phyloP scores from a whole-genome alignment of 1,140 invertebrate species.

The Scaptomyza pallida region DNA sequence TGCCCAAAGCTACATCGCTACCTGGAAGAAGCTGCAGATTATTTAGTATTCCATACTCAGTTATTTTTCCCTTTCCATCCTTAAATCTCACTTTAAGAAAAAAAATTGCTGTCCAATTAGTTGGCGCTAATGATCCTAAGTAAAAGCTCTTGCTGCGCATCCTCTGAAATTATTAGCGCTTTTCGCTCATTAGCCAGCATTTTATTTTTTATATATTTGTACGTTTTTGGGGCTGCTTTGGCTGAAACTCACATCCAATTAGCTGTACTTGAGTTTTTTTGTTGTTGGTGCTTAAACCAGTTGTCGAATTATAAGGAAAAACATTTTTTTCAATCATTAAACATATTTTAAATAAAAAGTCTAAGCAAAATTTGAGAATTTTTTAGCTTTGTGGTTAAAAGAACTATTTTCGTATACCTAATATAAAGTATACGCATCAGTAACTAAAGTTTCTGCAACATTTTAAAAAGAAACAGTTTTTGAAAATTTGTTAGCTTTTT shows the following conservation, averaged over 20 bases:
- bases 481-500: no score
- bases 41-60: slow-evolving; percentile 23
- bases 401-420: no score
- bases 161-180: not conserved
- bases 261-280: not conserved
- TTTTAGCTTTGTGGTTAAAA: no score
- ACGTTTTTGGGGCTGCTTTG: not conserved
- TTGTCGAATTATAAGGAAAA: not conserved
- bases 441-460: no score
- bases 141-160: not conserved
- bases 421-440: no score
- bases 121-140: slow-evolving; percentile 20
- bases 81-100: not conserved
- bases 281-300: not conserved
- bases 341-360: no score
- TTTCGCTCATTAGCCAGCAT: not conserved
- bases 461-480: no score
- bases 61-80: not conserved
- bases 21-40: slow-evolving; percentile 6
- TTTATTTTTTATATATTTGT: not conserved
- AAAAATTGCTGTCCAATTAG: slow-evolving; percentile 35
- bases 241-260: not conserved
- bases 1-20: slow-evolving; percentile 22
- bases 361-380: no score
- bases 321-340: no score